Percentiles rank a stretch among this genome's conserved stretches.
These are phyloP conservation scores for Pelodytes ibericus DNA, from an alignment of 2,797 vertebrate genomes.

Conservation along the genomic window DNA sequence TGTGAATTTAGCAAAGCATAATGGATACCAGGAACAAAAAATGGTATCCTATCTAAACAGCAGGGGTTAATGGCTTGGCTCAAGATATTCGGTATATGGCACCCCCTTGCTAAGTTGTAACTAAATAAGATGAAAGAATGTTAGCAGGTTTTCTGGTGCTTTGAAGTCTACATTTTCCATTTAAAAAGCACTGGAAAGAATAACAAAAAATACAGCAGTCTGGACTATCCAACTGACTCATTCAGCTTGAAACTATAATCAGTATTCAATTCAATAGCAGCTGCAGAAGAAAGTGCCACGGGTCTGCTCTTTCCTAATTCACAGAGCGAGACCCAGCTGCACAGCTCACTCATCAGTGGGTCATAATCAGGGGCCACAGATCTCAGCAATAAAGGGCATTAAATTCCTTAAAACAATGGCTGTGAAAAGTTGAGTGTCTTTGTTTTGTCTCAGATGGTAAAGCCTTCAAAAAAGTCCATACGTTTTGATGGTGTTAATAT, in stretches of 20 bases:
- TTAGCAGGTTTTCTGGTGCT: conserved; percentile 12
- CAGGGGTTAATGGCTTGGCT: conserved; percentile 12
- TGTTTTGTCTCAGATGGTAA: background rate
- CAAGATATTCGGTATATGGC: background rate
- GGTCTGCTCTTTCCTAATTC: background rate
- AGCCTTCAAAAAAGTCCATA: background rate
- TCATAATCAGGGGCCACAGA: conserved; percentile 22
- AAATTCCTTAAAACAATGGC: background rate
- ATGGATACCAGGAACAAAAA: too few species aligned
- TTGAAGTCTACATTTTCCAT: conserved; percentile 30
- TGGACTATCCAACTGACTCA: background rate
- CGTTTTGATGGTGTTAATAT: background rate
- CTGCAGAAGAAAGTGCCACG: background rate
- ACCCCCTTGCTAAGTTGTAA: background rate
- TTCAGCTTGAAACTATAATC: background rate
- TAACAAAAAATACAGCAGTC: conserved; percentile 3
- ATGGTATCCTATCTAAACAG: too few species aligned
- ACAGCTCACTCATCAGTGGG: conserved; percentile 19
- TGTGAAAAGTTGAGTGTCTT: background rate
- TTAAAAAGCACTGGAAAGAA: conserved; percentile 30
- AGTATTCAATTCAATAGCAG: background rate
- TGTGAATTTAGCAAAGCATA: too few species aligned
- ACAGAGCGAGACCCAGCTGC: conserved; percentile 16
- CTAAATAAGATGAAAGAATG: conserved; percentile 25
- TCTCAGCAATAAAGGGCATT: conserved; percentile 6